Evolutionary conservation across 2,113 vertebrate species (phyloP), one percentile per base, ranked within the genome.

Genomic region (Alethe castanea): DNA sequence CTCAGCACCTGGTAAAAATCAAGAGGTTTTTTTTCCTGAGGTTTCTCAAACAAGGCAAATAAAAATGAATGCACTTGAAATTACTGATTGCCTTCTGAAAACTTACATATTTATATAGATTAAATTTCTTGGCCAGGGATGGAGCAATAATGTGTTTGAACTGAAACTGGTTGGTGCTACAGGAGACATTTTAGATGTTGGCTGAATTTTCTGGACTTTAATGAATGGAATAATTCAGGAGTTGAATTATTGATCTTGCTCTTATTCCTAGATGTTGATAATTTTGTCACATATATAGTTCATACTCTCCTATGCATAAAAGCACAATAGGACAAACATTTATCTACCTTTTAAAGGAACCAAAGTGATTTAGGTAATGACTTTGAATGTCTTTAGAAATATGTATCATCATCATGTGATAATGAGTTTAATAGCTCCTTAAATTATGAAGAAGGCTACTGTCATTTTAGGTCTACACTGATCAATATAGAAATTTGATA

Each of bases 1-100:
- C 8, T 71, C 12, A 71, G 38, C 38, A 87, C 10, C 20, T 81
- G 38, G 5, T 36, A 33, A 69, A 94, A 92, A 35, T 35, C 15
- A 28, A 50, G 6, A 1, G 0, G 4, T 4, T 0, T 59, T 88
- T 88, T 59, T 88, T 72, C 28, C 76, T 52, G 44, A 33, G 9
- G 1, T 85, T 3, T 57, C 25, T 78, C 35, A 45, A 25, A 40
- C 33, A 78, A 19, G 15, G 20, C 29, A 69, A 60, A n/a, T 23
- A 50, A 67, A 84, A 91, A 24, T 17, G 33, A 67, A n/a, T n/a
- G 14, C 14, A 23, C 25, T 77, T 60, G 44, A 42, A 86, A 48
- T 50, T 81, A 64, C 12, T 38, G 53, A 29, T 45, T 60, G 13
- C 4, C 19, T 59, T 81, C 35, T 84, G 28, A 87, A 83, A 87